Evolutionary conservation across 2,113 vertebrate species (phyloP), one percentile per base, ranked within the genome.

Genomic region (Hydrochoerus hydrochaeris): DNA sequence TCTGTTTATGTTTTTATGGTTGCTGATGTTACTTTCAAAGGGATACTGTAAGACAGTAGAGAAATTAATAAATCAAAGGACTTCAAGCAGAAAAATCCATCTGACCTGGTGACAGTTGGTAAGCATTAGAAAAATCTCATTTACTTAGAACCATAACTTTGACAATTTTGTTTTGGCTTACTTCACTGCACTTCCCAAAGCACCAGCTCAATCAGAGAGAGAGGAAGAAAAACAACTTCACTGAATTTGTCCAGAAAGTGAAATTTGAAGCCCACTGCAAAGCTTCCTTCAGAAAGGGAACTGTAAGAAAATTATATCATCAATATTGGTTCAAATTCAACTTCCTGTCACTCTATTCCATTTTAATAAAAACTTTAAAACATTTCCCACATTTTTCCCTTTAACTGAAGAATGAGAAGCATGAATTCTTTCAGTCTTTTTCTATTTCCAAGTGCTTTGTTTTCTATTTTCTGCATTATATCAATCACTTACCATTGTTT

Each of bases 101-200:
- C 97, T 97, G 95, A 97, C 95, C 87, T 95, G 90, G 95, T 96
- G 97, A 97, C 92, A 97, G 96, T 92, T 88, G 96, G 97, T 97
- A 96, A 97, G 97, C 96, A 97, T 97, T 97, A 97, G 90, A 97
- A 97, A 78, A 97, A 97, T 97, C 94, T 97, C 96, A 98, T 97
- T 97, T 97, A 94, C 94, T 94, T 88, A 95, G 91, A 97, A 97
- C 95, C 85, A 80, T 97, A 96, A 97, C 95, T 97, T 97, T 90
- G 94, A 95, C 96, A 97, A 96, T 97, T 98, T 97, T 97, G 96
- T 97, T 98, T 97, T 7, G 0, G 97, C 90, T 97, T 97, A 78
- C 95, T 96, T 98, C 52, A 0, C 77, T 82, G 41, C 90, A 30
- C 92, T 97, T 97, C 92, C 94, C 89, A 93, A 98, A 97, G 91